Percentiles rank a stretch among this genome's conserved stretches.
Conservation (phyloP, 1,140 invertebrate genomes). For the Trialeurodes vaporariorum region DNA sequence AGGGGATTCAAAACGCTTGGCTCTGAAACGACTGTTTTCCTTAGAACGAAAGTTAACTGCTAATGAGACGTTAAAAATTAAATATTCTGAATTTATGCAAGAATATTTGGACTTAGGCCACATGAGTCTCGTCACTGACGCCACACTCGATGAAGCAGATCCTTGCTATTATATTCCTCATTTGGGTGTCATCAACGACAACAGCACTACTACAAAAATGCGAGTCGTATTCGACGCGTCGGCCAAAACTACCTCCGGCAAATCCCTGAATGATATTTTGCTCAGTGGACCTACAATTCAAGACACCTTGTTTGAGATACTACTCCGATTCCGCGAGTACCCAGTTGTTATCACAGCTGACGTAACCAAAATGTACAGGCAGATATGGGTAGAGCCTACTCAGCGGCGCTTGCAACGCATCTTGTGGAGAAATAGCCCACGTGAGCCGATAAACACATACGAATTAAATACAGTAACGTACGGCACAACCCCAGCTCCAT, state of each 20-base stretch:
- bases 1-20: background rate
- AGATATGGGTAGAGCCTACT: slow-evolving; percentile 26
- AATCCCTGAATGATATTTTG: slow-evolving; percentile 31
- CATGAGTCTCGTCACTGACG: background rate
- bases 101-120: background rate
- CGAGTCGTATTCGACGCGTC: background rate
- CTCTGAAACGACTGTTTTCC: background rate
- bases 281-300: slow-evolving; percentile 23
- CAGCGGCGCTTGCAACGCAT: slow-evolving; percentile 25
- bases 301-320: slow-evolving; percentile 25
- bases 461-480: slow-evolving; percentile 32
- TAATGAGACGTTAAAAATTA: background rate
- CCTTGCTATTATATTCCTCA: background rate
- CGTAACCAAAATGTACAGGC: slow-evolving; percentile 34
- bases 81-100: background rate
- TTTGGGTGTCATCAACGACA: background rate
- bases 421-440: slow-evolving; percentile 22
- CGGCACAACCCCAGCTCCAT: slow-evolving; percentile 29
- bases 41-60: background rate
- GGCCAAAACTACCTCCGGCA: background rate
- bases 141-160: background rate
- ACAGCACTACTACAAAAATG: background rate
- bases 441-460: slow-evolving; percentile 23
- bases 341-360: slow-evolving; percentile 29
- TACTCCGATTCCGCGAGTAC: slow-evolving; percentile 27